A percentile compares a stretch with the other conserved stretches of the same genome.
These are phyloP conservation scores for Callospermophilus lateralis DNA, from an alignment of 2,113 vertebrate genomes.

Conservation along the genomic window DNA sequence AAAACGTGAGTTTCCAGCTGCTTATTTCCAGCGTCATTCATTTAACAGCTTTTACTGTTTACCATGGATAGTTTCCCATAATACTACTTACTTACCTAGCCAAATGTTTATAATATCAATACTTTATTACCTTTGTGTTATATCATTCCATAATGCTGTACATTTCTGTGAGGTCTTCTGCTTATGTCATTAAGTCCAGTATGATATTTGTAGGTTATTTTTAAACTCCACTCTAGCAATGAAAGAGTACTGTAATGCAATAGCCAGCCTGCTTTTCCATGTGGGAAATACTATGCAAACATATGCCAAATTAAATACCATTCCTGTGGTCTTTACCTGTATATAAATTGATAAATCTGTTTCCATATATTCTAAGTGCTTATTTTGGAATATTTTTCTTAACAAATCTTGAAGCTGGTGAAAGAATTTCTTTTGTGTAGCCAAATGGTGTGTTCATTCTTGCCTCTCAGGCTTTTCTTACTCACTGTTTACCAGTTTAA, in stretches of 20 bases:
- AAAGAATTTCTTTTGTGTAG: not conserved
- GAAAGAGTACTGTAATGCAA: not conserved
- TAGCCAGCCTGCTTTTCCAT: not conserved
- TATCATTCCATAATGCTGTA: not conserved
- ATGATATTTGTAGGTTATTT: not conserved
- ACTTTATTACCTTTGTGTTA: not conserved
- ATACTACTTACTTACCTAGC: not conserved
- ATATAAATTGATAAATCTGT: not conserved
- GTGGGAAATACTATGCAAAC: not conserved
- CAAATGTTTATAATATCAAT: no score
- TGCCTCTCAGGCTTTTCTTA: not conserved
- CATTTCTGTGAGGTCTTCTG: not conserved
- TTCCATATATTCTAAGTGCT: not conserved
- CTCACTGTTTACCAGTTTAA: not conserved
- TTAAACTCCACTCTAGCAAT: not conserved
- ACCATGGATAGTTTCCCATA: not conserved
- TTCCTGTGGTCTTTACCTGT: not conserved
- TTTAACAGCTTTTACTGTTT: not conserved
- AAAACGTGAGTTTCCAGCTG: constrained; percentile 92
- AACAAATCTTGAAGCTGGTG: not conserved
- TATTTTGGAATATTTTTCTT: not conserved
- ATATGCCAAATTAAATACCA: not conserved
- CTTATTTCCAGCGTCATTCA: not conserved
- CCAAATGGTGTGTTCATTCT: not conserved
- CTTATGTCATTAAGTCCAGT: not conserved